phyloP scores from a whole-genome alignment of 2,888 invertebrate genomes.

The Vesta saturnalis region DNA sequence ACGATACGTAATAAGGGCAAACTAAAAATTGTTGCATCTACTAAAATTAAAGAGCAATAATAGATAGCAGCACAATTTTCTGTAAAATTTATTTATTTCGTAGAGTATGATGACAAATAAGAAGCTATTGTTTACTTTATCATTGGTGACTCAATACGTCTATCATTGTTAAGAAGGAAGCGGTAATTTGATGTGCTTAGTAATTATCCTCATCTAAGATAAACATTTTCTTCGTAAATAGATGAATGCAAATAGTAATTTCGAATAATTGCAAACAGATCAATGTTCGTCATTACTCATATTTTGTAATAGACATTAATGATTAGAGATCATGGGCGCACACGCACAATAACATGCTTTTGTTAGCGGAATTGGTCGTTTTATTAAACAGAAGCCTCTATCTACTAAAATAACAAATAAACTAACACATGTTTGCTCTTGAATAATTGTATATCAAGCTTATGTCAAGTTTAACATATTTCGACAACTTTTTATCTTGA shows the following conservation, averaged over 20 bases:
- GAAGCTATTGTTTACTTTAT: constrained; percentile 16
- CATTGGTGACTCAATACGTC: constrained; percentile 20
- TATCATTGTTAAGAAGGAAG: constrained; percentile 31
- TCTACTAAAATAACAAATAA: neutral
- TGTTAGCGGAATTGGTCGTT: neutral
- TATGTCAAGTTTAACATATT: neutral
- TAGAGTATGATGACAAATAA: neutral
- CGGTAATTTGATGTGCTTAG: constrained; percentile 21
- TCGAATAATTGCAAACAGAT: constrained; percentile 9
- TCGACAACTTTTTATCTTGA: no score
- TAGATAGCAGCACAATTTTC: no score
- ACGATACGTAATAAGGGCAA: no score
- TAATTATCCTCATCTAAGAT: constrained; percentile 2
- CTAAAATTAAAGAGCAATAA: no score
- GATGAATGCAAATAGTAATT: neutral
- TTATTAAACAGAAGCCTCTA: no score
- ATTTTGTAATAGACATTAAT: no score
- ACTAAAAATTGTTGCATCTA: no score
- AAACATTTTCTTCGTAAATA: neutral
- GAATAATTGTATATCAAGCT: neutral
- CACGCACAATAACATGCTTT: no score
- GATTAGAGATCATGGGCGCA: no score
- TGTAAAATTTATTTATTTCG: neutral
- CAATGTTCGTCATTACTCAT: no score
- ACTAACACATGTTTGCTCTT: neutral